Evolutionary conservation across 64 coral and sea anemone genomes (phyloP).

Genomic region (Pachyseris speciosa): DNA sequence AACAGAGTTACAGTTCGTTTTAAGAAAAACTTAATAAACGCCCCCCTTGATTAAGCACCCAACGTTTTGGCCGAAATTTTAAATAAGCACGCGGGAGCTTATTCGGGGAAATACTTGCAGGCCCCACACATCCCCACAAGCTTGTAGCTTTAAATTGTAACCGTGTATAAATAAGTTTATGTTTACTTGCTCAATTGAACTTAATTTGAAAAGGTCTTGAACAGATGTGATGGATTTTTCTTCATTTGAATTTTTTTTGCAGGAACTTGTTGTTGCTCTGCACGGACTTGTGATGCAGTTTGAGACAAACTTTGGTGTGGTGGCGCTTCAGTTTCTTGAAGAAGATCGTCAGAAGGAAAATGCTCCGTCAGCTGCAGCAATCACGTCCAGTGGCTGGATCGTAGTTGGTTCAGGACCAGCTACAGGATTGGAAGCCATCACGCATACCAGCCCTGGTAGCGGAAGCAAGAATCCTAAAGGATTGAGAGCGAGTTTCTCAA

Average conservation of each 20-base stretch:
- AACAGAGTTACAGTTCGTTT: too few relatives aligned
- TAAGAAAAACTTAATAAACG: too few relatives aligned
- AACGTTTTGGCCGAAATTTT: too few relatives aligned
- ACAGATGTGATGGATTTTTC: too few relatives aligned
- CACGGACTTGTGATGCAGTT: conserved; percentile 94
- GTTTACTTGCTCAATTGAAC: too few relatives aligned
- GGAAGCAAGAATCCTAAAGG: conserved; percentile 60
- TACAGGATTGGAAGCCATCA: conserved; percentile 19
- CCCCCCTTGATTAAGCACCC: too few relatives aligned
- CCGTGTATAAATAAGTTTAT: too few relatives aligned
- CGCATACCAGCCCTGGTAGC: conserved; percentile 30
- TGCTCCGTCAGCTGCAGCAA: conserved; percentile 83
- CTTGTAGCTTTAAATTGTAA: too few relatives aligned
- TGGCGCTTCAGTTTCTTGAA: conserved; percentile 94
- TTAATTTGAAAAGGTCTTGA: too few relatives aligned
- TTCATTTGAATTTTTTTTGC: conserved; percentile 3
- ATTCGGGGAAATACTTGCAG: too few relatives aligned
- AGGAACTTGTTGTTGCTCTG: conserved; percentile 93
- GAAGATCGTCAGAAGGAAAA: conserved; percentile 88
- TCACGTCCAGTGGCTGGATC: conserved; percentile 96
- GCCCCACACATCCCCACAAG: too few relatives aligned
- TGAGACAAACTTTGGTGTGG: conserved; percentile 98
- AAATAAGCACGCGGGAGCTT: too few relatives aligned
- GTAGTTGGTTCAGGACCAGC: conserved; percentile 79
- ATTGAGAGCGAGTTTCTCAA: conserved; percentile 74